Evolutionary conservation across 2,888 invertebrate species (phyloP).

Genomic region (Alviniconcha strummeri): DNA sequence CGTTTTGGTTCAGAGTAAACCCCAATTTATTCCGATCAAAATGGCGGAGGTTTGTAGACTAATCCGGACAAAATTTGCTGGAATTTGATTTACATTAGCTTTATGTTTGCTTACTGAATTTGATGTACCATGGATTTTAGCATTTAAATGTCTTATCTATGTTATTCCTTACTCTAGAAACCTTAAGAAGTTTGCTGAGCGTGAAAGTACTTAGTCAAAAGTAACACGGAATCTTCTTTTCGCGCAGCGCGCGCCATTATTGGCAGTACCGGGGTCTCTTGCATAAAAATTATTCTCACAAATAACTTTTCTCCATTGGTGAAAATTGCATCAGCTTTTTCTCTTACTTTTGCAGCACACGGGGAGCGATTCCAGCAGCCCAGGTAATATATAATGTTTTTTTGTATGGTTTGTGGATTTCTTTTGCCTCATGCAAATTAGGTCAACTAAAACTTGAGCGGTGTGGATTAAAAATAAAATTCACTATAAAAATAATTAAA

Average conservation of each 20-base stretch:
- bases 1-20: slow-evolving; percentile 58
- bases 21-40: slow-evolving; percentile 46
- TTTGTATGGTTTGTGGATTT: neutral
- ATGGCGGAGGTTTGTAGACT: slow-evolving; percentile 71
- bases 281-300: neutral
- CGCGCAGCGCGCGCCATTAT: slow-evolving; percentile 21
- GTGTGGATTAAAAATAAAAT: neutral
- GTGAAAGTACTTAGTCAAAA: neutral
- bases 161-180: neutral
- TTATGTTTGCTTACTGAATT: slow-evolving; percentile 25
- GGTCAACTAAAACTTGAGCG: neutral
- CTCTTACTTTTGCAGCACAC: slow-evolving; percentile 55
- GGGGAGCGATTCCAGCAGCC: slow-evolving; percentile 66
- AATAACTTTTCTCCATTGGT: slow-evolving; percentile 1
- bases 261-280: slow-evolving; percentile 20
- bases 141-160: slow-evolving; percentile 35
- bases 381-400: slow-evolving; percentile 53
- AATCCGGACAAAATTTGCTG: slow-evolving; percentile 36
- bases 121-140: slow-evolving; percentile 38
- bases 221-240: neutral
- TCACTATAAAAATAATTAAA: neutral
- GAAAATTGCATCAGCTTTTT: neutral
- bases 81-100: slow-evolving; percentile 43
- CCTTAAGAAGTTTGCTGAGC: neutral
- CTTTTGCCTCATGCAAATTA: neutral